Percentiles rank a stretch among this genome's conserved stretches.
Conservation (phyloP, 1,140 invertebrate genomes). For the Pogonomyrmex barbatus region DNA sequence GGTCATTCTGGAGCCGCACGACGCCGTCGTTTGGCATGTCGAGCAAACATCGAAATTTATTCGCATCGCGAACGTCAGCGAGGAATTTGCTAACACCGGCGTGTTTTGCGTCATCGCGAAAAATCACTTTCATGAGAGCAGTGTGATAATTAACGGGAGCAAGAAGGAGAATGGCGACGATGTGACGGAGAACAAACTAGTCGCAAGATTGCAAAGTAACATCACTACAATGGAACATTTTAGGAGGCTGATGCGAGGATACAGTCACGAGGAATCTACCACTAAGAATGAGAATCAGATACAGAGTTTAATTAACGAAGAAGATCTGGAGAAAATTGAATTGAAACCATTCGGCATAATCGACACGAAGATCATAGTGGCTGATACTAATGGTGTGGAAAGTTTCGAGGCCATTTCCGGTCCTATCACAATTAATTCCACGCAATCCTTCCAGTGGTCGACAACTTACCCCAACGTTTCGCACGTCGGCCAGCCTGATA, state of each 20-base stretch:
- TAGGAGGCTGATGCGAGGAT: conserved; percentile 86
- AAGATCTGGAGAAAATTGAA: conserved; percentile 74
- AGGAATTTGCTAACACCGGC: conserved; percentile 88
- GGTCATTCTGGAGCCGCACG: conserved; percentile 92
- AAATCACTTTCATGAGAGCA: conserved; percentile 90
- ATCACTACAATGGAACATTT: conserved; percentile 86
- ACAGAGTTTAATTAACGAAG: conserved; percentile 76
- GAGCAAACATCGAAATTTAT: conserved; percentile 93
- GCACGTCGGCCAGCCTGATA: conserved; percentile 92
- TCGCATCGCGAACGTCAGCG: conserved; percentile 90
- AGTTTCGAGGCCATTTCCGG: conserved; percentile 80
- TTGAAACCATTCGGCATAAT: conserved; percentile 83
- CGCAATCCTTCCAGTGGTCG: conserved; percentile 91
- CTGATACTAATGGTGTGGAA: conserved; percentile 74
- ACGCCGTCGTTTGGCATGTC: conserved; percentile 88
- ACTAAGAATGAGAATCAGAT: conserved; percentile 11
- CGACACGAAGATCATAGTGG: conserved; percentile 78
- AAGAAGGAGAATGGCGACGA: conserved; percentile 45
- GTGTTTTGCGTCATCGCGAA: conserved; percentile 94
- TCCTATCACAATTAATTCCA: conserved; percentile 65
- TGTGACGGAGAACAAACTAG: conserved; percentile 41
- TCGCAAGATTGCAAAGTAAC: conserved; percentile 84
- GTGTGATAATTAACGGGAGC: conserved; percentile 22
- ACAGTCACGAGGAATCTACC: conserved; percentile 81
- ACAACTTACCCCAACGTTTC: conserved; percentile 87